A percentile compares a stretch with the other conserved stretches of the same genome.
These are phyloP conservation scores for Actinia tenebrosa DNA, from an alignment of 64 coral and sea anemone species.

Conservation along the genomic window DNA sequence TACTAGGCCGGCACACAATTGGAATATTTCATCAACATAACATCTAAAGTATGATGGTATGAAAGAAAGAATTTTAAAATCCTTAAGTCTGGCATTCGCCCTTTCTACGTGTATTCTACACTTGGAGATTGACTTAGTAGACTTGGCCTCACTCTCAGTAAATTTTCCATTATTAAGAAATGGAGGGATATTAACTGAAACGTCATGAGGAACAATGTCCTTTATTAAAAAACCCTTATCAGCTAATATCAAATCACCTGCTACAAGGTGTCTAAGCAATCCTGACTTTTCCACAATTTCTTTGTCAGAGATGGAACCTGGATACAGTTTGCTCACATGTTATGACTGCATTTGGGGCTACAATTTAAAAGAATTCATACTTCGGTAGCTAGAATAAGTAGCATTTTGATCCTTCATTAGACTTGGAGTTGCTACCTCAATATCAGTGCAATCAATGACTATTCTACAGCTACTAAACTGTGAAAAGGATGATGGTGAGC, in stretches of 20 bases:
- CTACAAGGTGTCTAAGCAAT: slow-evolving; percentile 11
- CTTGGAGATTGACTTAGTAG: too few species aligned
- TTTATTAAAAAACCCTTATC: slow-evolving; percentile 31
- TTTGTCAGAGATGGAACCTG: neutral
- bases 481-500: slow-evolving; percentile 25
- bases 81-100: too few species aligned
- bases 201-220: neutral
- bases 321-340: slow-evolving; percentile 16
- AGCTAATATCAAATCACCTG: slow-evolving; percentile 15
- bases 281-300: slow-evolving; percentile 9
- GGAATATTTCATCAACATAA: too few species aligned
- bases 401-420: slow-evolving; percentile 16
- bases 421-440: slow-evolving; percentile 35
- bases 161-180: too few species aligned
- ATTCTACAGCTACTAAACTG: slow-evolving; percentile 25
- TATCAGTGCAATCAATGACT: slow-evolving; percentile 30
- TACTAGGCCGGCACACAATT: too few species aligned
- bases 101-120: too few species aligned
- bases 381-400: slow-evolving; percentile 21
- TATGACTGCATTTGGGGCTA: slow-evolving; percentile 23
- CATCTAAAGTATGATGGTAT: too few species aligned
- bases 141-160: too few species aligned
- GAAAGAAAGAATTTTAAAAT: too few species aligned
- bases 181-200: too few species aligned
- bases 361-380: slow-evolving; percentile 23